Conservation (phyloP, 2,797 vertebrate species). For the Clarias platycephalus region DNA sequence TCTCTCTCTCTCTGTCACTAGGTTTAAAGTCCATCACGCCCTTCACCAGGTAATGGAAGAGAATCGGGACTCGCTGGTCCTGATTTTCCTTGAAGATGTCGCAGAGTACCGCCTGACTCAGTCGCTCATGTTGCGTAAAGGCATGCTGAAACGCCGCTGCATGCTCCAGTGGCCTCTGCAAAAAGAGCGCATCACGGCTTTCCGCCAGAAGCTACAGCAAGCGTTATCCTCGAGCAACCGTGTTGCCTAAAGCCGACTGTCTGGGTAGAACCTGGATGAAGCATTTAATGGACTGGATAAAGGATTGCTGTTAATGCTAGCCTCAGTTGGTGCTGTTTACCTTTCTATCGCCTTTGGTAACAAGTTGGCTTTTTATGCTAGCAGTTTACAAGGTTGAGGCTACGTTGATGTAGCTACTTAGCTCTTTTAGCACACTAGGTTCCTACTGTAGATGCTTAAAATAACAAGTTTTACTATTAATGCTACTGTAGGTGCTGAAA, state of each 20-base stretch:
- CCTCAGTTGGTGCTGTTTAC: background rate
- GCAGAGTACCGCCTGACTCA: slow-evolving; percentile 86
- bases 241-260: slow-evolving; percentile 47
- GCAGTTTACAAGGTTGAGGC: background rate
- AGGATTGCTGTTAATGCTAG: background rate
- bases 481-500: background rate
- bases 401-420: background rate
- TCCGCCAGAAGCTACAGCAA: slow-evolving; percentile 83
- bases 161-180: slow-evolving; percentile 88
- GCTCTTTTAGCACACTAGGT: background rate
- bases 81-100: slow-evolving; percentile 90
- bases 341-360: background rate
- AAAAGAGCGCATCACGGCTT: slow-evolving; percentile 80
- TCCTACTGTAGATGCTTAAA: background rate
- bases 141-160: slow-evolving; percentile 86
- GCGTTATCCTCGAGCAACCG: slow-evolving; percentile 85
- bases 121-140: slow-evolving; percentile 84
- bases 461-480: background rate
- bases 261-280: background rate
- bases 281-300: too few relatives aligned
- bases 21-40: slow-evolving; percentile 89
- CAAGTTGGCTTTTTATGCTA: slow-evolving; percentile 1
- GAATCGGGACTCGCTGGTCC: slow-evolving; percentile 87
- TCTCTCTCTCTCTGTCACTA: slow-evolving; percentile 59
- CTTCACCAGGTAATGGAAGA: slow-evolving; percentile 88